Percentiles rank a stretch among this genome's conserved stretches.
Evolutionary conservation across 2,888 invertebrate genomes (phyloP).

Genomic region (Mechanitis mazaeus): DNA sequence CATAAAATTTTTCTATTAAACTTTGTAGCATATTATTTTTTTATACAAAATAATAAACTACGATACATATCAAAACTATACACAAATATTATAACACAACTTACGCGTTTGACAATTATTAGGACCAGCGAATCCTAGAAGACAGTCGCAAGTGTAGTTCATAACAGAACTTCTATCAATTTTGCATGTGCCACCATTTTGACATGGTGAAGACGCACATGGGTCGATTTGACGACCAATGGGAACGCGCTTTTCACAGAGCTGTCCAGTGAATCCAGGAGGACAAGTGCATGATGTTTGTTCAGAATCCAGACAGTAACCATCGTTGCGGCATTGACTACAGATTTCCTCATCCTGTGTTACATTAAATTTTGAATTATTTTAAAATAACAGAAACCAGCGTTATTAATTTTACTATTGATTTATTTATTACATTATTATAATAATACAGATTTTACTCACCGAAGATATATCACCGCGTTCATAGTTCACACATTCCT

Average conservation of each 20-base stretch:
- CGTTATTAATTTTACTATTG: too few species aligned
- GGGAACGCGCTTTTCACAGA: conserved; percentile 56
- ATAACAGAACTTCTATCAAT: conserved; percentile 52
- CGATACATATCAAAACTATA: neutral
- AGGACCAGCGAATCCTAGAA: conserved; percentile 84
- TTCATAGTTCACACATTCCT: conserved; percentile 78
- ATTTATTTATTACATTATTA: neutral
- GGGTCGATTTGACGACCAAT: conserved; percentile 68
- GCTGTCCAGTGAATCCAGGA: conserved; percentile 49
- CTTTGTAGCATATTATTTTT: too few species aligned
- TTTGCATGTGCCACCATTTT: conserved; percentile 86
- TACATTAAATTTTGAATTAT: neutral
- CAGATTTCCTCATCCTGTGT: conserved; percentile 51
- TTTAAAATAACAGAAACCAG: neutral
- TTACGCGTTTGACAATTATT: conserved; percentile 85
- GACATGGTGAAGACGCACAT: conserved; percentile 82
- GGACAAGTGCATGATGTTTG: conserved; percentile 76
- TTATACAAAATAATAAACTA: too few species aligned
- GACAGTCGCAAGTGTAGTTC: conserved; percentile 87
- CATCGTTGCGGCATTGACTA: conserved; percentile 81
- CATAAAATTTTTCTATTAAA: too few species aligned
- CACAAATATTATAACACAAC: conserved; percentile 32
- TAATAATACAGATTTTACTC: neutral
- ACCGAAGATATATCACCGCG: conserved; percentile 58
- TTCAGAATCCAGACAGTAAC: conserved; percentile 75